phyloP scores from a whole-genome alignment of 2,113 vertebrate genomes.

The Budorcas taxicolor region DNA sequence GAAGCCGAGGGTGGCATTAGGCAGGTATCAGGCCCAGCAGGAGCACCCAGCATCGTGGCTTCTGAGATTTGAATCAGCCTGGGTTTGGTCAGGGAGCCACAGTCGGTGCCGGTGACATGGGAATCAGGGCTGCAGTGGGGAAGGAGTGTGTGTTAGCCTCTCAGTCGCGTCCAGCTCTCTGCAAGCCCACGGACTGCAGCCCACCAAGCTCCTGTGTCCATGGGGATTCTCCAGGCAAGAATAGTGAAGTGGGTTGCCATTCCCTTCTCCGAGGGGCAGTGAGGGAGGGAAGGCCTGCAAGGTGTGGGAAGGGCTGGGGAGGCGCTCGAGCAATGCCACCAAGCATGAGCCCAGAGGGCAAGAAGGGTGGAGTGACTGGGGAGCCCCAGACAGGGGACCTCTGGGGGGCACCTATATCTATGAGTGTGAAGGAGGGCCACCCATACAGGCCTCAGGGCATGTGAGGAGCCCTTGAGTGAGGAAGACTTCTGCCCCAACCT shows the following conservation, averaged over 20 bases:
- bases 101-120: fast-evolving
- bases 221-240: not conserved
- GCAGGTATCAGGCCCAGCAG: not conserved
- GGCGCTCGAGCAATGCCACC: fast-evolving
- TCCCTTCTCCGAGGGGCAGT: not conserved
- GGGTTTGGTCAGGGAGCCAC: not conserved
- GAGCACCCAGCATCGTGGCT: fast-evolving
- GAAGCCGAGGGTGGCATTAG: fast-evolving
- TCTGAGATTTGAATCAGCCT: not conserved
- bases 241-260: not conserved
- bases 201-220: fast-evolving
- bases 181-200: not conserved
- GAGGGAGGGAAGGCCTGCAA: too few relatives aligned
- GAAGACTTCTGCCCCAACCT: not conserved
- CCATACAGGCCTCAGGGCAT: not conserved
- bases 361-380: fast-evolving
- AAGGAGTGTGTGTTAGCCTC: not conserved
- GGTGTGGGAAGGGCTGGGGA: not conserved
- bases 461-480: not conserved
- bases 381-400: not conserved
- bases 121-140: fast-evolving
- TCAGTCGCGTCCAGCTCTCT: not conserved
- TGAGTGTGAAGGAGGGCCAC: fast-evolving
- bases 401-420: not conserved
- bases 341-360: not conserved